Conservation (phyloP, 2,797 vertebrate species). For the Rhinichthys osculus region DNA sequence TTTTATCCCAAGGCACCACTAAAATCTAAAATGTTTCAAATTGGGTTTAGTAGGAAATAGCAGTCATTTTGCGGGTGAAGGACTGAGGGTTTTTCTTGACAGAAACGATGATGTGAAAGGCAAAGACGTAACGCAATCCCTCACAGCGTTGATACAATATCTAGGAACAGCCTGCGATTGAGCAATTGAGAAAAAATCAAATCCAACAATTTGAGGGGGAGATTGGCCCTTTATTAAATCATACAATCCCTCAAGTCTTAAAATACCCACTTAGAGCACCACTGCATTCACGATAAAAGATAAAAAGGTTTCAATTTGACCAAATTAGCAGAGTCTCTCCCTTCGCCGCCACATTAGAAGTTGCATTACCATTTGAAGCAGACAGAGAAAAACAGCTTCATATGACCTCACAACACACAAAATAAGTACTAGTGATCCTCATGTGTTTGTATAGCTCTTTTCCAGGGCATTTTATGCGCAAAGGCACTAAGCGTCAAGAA, state of each 20-base stretch:
- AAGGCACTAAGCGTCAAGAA: background rate
- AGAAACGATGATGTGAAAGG: conserved; percentile 70
- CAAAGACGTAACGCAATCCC: conserved; percentile 77
- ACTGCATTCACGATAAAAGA: conserved; percentile 70
- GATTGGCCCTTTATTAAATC: conserved; percentile 84
- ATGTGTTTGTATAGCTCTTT: conserved; percentile 38
- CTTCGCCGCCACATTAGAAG: conserved; percentile 54
- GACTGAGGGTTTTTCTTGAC: conserved; percentile 71
- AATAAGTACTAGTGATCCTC: conserved; percentile 38
- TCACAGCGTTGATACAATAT: conserved; percentile 79
- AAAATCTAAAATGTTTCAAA: conserved; percentile 82
- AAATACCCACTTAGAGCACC: conserved; percentile 77
- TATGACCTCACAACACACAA: conserved; percentile 38
- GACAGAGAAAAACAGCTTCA: conserved; percentile 39
- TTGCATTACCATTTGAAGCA: conserved; percentile 49
- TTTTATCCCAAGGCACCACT: conserved; percentile 75
- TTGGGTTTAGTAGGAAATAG: conserved; percentile 82
- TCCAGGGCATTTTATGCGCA: conserved; percentile 4
- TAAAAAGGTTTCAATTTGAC: conserved; percentile 74
- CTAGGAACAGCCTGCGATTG: conserved; percentile 75
- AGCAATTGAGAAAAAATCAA: conserved; percentile 76
- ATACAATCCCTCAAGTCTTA: conserved; percentile 75
- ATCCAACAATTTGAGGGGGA: conserved; percentile 76
- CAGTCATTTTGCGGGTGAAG: conserved; percentile 74
- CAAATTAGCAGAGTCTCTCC: conserved; percentile 67